Percentiles rank a stretch among this genome's conserved stretches.
These are phyloP conservation scores for Forbesichthys papilliferus DNA, from an alignment of 2,113 vertebrate species.

Conservation along the genomic window DNA sequence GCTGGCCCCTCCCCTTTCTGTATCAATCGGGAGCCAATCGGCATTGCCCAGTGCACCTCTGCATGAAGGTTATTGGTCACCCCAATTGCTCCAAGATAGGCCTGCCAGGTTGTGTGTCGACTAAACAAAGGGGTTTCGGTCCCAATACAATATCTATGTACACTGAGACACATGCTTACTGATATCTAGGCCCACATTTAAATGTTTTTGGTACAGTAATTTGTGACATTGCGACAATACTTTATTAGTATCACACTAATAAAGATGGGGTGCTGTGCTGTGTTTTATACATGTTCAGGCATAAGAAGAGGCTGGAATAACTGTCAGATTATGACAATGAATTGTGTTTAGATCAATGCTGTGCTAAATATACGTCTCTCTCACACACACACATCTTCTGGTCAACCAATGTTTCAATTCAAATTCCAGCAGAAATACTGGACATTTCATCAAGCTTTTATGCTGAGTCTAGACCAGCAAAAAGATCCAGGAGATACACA, in stretches of 20 bases:
- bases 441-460: slow-evolving; percentile 26
- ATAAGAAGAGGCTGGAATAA: no score
- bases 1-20: slow-evolving; percentile 14
- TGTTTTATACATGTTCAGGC: no score
- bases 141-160: not conserved
- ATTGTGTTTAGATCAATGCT: no score
- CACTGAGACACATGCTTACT: not conserved
- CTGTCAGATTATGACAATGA: no score
- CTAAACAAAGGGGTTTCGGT: slow-evolving; percentile 1
- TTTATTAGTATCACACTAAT: no score
- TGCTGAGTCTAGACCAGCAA: slow-evolving; percentile 23
- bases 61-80: not conserved
- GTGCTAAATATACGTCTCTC: no score
- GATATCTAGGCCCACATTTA: no score
- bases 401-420: not conserved
- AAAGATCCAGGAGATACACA: slow-evolving; percentile 26
- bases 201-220: no score
- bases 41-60: slow-evolving; percentile 19
- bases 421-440: slow-evolving; percentile 10
- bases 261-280: no score
- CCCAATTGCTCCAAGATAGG: no score
- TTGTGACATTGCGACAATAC: no score
- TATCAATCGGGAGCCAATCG: slow-evolving; percentile 7
- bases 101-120: slow-evolving; percentile 18
- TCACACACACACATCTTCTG: no score